Percentiles rank a stretch among this genome's conserved stretches.
Evolutionary conservation across 2,797 vertebrate genomes (phyloP).

Genomic region (Pseudomugil tenellus): DNA sequence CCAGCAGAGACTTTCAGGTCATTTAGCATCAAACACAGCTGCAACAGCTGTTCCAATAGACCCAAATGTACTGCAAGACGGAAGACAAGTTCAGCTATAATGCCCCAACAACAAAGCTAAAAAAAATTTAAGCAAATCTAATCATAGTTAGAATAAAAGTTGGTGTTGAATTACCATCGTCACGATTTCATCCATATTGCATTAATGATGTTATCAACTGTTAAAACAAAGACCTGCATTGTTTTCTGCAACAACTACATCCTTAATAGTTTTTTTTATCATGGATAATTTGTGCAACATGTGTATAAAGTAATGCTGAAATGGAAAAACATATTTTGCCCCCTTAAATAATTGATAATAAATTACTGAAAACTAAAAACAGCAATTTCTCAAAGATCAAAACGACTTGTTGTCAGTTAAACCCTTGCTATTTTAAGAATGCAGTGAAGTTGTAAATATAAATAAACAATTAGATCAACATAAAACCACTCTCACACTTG

Average conservation of each 20-base stretch:
- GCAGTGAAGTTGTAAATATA: too few relatives aligned
- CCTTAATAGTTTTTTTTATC: not conserved
- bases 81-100: not conserved
- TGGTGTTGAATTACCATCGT: not conserved
- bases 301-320: too few relatives aligned
- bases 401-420: too few relatives aligned
- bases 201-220: not conserved
- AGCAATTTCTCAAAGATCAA: too few relatives aligned
- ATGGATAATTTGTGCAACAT: not conserved
- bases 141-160: not conserved
- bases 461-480: too few relatives aligned
- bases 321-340: too few relatives aligned
- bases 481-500: too few relatives aligned
- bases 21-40: not conserved
- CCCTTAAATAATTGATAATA: too few relatives aligned
- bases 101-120: not conserved
- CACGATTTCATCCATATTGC: not conserved
- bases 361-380: too few relatives aligned
- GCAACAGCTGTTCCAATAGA: not conserved
- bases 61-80: not conserved
- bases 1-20: constrained; percentile 37
- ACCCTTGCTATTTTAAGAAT: too few relatives aligned
- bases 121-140: not conserved
- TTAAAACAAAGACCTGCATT: not conserved
- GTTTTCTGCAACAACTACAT: not conserved